Base-by-base conservation (phyloP, 2,113 vertebrate genomes). In the Mustela lutreola region DNA sequence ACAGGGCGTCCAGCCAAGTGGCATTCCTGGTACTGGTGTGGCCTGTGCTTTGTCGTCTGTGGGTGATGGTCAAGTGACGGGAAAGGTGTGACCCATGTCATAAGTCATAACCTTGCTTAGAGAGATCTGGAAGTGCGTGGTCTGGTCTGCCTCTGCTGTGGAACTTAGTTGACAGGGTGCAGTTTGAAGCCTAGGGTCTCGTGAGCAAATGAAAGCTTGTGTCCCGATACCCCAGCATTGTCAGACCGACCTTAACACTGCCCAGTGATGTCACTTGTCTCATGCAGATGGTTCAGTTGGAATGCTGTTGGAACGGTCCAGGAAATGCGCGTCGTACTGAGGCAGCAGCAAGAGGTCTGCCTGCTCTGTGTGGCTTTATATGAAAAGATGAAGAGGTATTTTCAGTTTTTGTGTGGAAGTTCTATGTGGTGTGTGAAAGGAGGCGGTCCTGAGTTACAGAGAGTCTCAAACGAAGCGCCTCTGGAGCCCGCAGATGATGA, bases 121-220 rank as follows among this genome's bases (percentile, higher is more conserved):
- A n/a, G 79, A 73, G 78, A 73, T 56, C 92, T 91, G 76, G 73
- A 76, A 84, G 19, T 42, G 28, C 15, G 0, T 1, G n/a, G 75
- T 93, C 56, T 7, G 62, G 75, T 93, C 56, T 7, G 62, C 4
- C 53, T 65, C 70, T 90, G 58, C 48, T 86, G 33, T 71, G 56
- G 42, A 63, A 33, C 78, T 36, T 48, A 12, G 42, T 67, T 75
- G 48, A 58, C 50, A 21, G 24, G 48, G 53, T 39, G 14, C 42
- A n/a, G 36, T 90, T 79, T 76, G 87, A 88, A 88, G 53, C 39
- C 62, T 5, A 80, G 45, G n/a, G 2, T 96, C 95, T 92, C 53
- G 2, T 33, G 39, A 94, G 62, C 19, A 80, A 39, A 6, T 39
- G 62, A 58, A 89, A 76, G 53, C 58, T 80, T 91, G 4, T 28